A percentile compares a stretch with the other conserved stretches of the same genome.
phyloP scores from a whole-genome alignment of 2,888 invertebrate genomes.

The Xylocampa areola region DNA sequence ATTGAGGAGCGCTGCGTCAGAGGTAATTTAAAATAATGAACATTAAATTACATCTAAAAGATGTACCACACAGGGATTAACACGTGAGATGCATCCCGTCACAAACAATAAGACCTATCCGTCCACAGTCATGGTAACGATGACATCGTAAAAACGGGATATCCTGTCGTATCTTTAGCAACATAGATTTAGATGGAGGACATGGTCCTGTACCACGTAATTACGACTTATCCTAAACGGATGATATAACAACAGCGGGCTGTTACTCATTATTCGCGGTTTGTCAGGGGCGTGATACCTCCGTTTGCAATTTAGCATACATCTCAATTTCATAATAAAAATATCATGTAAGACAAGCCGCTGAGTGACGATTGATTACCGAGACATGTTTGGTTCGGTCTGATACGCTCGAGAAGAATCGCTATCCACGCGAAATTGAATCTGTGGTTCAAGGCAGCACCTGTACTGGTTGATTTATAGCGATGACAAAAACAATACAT shows the following conservation, averaged over 20 bases:
- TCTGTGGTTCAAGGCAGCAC: constrained; percentile 81
- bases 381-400: constrained; percentile 81
- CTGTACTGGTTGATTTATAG: constrained; percentile 72
- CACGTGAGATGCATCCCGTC: constrained; percentile 62
- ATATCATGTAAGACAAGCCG: constrained; percentile 78
- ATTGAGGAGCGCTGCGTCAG: constrained; percentile 65
- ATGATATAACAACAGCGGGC: constrained; percentile 43
- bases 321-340: constrained; percentile 78
- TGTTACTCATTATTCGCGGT: constrained; percentile 64
- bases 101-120: constrained; percentile 49
- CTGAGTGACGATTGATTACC: constrained; percentile 78
- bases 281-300: constrained; percentile 31
- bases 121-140: constrained; percentile 43
- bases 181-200: constrained; percentile 50
- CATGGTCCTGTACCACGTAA: constrained; percentile 21
- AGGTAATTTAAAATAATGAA: constrained; percentile 72
- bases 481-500: constrained; percentile 70
- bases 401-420: constrained; percentile 83
- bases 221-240: constrained; percentile 39
- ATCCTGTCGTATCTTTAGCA: constrained; percentile 48
- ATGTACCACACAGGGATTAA: constrained; percentile 54
- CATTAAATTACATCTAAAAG: constrained; percentile 66
- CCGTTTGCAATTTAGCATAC: constrained; percentile 64
- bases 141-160: constrained; percentile 60
- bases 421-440: constrained; percentile 81